Evolutionary conservation across 2,797 vertebrate genomes (phyloP).

Genomic region (Alca torda): DNA sequence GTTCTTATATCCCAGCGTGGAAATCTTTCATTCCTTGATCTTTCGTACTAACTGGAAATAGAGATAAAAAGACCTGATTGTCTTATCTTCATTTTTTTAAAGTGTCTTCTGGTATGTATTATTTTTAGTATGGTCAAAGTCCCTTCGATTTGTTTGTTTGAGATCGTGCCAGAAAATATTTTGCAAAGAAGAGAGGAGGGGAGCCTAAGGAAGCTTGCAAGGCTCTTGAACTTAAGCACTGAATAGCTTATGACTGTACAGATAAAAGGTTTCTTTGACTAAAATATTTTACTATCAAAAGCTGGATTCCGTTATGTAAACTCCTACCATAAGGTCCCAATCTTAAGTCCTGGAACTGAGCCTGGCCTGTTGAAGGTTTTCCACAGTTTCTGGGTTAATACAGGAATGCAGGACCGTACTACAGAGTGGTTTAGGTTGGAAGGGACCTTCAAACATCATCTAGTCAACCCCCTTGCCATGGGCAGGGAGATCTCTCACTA

Average conservation of each 20-base stretch:
- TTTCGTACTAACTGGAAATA: neutral
- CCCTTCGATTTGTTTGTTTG: neutral
- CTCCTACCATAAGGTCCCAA: neutral
- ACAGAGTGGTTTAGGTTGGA: neutral
- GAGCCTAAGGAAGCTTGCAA: neutral
- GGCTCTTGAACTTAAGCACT: neutral
- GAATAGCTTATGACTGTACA: neutral
- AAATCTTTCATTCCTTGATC: neutral
- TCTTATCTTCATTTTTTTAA: neutral
- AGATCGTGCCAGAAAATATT: neutral
- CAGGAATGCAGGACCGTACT: neutral
- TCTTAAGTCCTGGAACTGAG: neutral
- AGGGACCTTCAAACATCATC: neutral
- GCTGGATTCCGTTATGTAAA: neutral
- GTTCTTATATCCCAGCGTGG: neutral
- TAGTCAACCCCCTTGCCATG: neutral
- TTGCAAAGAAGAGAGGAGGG: neutral
- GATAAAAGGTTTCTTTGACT: neutral
- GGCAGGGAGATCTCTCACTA: neutral
- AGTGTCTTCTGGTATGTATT: neutral
- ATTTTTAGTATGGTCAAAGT: neutral
- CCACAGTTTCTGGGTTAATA: neutral
- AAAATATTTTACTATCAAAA: neutral
- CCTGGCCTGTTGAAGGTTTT: neutral
- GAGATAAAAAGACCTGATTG: neutral